Evolutionary conservation across 2,113 vertebrate species (phyloP).

Genomic region (Xenotilapia caudafasciata): DNA sequence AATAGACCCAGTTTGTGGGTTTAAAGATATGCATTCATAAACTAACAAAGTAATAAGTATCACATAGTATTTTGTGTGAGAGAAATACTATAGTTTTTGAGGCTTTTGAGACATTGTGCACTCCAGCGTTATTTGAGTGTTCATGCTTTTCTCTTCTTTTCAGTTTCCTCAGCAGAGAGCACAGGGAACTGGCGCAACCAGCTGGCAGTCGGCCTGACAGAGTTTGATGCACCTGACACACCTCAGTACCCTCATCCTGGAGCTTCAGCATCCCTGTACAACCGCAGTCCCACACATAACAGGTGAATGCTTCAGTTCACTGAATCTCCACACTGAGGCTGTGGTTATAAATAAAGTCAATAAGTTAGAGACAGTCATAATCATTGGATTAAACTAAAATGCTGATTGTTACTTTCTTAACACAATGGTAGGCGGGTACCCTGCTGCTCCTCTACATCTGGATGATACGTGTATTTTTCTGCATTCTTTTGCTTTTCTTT

Average conservation of each 20-base stretch:
- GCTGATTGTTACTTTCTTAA: background rate
- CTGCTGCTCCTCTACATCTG: background rate
- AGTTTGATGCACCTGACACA: constrained; percentile 69
- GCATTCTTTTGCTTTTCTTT: background rate
- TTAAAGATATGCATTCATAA: background rate
- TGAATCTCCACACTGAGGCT: background rate
- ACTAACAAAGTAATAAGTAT: background rate
- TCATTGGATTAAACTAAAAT: background rate
- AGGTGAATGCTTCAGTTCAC: constrained; percentile 66
- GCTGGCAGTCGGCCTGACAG: constrained; percentile 74
- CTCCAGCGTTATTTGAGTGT: background rate
- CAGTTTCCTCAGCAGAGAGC: constrained; percentile 86
- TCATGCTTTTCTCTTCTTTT: constrained; percentile 24
- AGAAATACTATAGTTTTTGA: background rate
- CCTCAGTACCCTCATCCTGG: constrained; percentile 72
- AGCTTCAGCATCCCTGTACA: constrained; percentile 74
- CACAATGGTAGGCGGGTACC: background rate
- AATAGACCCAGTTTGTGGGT: background rate
- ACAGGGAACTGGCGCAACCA: constrained; percentile 85
- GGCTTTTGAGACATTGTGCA: background rate
- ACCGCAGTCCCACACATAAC: constrained; percentile 79
- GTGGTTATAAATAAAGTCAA: background rate
- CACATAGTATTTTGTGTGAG: background rate
- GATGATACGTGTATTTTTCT: background rate
- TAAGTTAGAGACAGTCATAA: background rate